phyloP scores from a whole-genome alignment of 1,140 invertebrate species.

The Lanistes nyassanus region DNA sequence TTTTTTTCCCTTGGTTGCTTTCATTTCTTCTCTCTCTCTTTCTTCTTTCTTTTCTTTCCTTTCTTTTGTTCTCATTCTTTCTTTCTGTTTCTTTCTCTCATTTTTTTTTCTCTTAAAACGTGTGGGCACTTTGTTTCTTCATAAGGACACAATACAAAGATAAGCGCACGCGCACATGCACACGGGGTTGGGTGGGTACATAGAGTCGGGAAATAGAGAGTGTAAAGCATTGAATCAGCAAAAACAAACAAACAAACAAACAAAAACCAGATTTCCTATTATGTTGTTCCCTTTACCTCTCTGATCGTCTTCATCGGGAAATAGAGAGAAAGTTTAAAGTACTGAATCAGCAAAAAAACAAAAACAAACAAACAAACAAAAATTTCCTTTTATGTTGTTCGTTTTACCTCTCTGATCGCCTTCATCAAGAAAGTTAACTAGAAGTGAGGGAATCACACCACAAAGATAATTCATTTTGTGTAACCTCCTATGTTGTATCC shows the following conservation, averaged over 20 bases:
- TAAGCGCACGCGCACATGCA: not conserved
- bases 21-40: not conserved
- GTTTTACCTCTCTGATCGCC: too few species aligned
- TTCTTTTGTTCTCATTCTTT: too few species aligned
- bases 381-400: too few species aligned
- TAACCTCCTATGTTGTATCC: not conserved
- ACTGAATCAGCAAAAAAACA: not conserved
- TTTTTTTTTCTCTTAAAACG: not conserved
- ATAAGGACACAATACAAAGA: not conserved
- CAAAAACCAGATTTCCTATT: too few species aligned
- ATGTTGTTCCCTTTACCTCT: too few species aligned
- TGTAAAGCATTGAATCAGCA: too few species aligned
- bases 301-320: too few species aligned
- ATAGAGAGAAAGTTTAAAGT: not conserved
- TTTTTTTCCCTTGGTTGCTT: too few species aligned
- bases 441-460: not conserved
- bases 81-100: slow-evolving; percentile 2
- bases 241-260: too few species aligned
- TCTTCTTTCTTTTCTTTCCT: not conserved
- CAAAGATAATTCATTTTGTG: not conserved
- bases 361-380: not conserved
- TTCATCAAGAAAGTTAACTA: too few species aligned
- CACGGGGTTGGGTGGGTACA: not conserved
- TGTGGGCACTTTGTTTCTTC: not conserved
- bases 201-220: not conserved